Evolutionary conservation across 2,888 invertebrate species (phyloP).

Genomic region (Pharmacophagus antenor): DNA sequence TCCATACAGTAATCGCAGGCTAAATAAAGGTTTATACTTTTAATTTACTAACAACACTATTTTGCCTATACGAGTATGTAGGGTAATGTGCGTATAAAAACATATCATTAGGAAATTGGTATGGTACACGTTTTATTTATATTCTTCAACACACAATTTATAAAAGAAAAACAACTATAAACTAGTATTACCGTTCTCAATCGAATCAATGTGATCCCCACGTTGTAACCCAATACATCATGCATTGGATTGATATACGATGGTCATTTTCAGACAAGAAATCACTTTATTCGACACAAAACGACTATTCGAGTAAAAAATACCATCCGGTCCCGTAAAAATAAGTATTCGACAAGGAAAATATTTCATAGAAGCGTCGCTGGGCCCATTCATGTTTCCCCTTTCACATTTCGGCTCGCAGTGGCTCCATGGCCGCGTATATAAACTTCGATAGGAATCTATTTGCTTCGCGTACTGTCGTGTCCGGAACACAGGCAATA

Average conservation of each 20-base stretch:
- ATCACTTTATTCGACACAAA: conserved; percentile 29
- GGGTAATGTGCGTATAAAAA: no score
- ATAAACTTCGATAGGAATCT: conserved; percentile 24
- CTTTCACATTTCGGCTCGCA: conserved; percentile 27
- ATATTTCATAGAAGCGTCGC: conserved; percentile 28
- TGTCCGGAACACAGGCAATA: conserved; percentile 9
- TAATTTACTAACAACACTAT: no score
- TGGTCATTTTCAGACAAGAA: conserved; percentile 26
- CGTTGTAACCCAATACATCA: conserved; percentile 1
- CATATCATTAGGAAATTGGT: no score
- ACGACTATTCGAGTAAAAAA: conserved; percentile 29
- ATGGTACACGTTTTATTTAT: background rate
- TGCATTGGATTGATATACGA: conserved; percentile 23
- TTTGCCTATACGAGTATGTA: no score
- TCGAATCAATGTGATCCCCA: background rate
- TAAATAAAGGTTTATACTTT: no score
- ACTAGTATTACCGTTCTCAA: background rate
- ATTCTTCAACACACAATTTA: background rate
- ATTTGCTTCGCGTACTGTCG: conserved; percentile 15
- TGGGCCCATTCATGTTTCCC: conserved; percentile 29
- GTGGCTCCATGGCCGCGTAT: conserved; percentile 21
- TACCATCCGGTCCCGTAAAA: conserved; percentile 29
- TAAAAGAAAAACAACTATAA: background rate
- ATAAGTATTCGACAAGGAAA: conserved; percentile 29
- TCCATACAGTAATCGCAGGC: no score